Conservation (phyloP, 53 echinoderm and acorn worm species). For the Glandiceps talaboti region DNA sequence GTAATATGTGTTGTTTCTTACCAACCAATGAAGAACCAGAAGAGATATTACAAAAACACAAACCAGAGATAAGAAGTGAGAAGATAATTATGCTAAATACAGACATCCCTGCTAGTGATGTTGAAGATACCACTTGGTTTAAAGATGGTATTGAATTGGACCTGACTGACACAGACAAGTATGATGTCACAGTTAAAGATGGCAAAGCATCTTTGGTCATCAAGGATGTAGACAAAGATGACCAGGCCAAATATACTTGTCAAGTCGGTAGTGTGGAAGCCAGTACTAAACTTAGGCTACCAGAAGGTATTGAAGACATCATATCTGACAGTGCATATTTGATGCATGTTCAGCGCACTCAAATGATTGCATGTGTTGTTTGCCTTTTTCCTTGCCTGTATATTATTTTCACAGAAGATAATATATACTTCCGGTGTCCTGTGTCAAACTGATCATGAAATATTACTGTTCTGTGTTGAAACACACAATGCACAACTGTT, state of each 20-base stretch:
- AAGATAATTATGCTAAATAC: conserved; percentile 9
- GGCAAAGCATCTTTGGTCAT: background rate
- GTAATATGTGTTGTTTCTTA: no score
- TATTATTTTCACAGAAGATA: no score
- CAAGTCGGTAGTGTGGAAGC: conserved; percentile 14
- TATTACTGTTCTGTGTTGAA: no score
- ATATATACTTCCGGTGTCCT: no score
- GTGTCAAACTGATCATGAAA: no score
- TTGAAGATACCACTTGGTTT: conserved; percentile 40
- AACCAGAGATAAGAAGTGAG: no score
- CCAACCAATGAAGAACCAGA: background rate
- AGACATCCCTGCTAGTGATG: conserved; percentile 10
- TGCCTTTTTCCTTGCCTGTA: no score
- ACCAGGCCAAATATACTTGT: conserved; percentile 7
- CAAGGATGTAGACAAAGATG: conserved; percentile 2
- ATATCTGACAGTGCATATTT: background rate
- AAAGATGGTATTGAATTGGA: conserved; percentile 20
- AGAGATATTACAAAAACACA: no score
- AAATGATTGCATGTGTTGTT: no score
- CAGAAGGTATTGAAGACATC: background rate
- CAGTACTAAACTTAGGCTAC: conserved; percentile 15
- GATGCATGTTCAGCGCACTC: no score
- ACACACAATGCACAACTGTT: no score
- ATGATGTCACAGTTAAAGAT: background rate
- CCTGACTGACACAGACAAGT: background rate